phyloP scores from a whole-genome alignment of 2,113 vertebrate species.

The Chamaetylas fuelleborni region DNA sequence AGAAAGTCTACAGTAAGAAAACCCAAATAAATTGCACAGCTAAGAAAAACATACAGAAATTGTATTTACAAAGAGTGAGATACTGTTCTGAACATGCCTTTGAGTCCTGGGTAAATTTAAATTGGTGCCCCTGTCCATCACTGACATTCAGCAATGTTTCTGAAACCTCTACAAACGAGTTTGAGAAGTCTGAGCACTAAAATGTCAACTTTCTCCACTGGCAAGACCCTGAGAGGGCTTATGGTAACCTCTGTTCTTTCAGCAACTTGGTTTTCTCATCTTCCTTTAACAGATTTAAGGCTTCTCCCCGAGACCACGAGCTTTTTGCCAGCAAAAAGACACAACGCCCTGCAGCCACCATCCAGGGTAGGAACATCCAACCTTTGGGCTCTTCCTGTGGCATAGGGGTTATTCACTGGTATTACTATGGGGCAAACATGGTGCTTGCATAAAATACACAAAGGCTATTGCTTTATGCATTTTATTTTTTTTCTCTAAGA shows the following conservation, averaged over 20 bases:
- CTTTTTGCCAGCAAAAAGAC: background rate
- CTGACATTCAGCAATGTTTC: accelerated
- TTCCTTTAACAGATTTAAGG: background rate
- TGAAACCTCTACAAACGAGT: background rate
- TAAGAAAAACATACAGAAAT: background rate
- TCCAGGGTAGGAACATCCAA: background rate
- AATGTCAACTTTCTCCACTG: background rate
- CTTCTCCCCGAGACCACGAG: background rate
- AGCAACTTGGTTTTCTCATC: background rate
- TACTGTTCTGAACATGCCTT: background rate
- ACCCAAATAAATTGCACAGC: background rate
- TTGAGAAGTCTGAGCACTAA: background rate
- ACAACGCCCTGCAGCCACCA: background rate
- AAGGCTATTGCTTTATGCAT: background rate
- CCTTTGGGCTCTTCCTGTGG: background rate
- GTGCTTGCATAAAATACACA: background rate
- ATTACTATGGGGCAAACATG: background rate
- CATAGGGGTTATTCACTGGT: background rate
- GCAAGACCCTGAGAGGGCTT: background rate
- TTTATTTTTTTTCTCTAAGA: no score
- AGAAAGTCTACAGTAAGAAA: background rate
- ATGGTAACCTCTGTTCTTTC: background rate
- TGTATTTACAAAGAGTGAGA: background rate
- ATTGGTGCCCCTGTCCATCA: background rate
- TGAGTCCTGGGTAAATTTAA: background rate